Base-by-base conservation (phyloP, 2,888 invertebrate genomes). In the Lordiphosa fenestrarum region DNA sequence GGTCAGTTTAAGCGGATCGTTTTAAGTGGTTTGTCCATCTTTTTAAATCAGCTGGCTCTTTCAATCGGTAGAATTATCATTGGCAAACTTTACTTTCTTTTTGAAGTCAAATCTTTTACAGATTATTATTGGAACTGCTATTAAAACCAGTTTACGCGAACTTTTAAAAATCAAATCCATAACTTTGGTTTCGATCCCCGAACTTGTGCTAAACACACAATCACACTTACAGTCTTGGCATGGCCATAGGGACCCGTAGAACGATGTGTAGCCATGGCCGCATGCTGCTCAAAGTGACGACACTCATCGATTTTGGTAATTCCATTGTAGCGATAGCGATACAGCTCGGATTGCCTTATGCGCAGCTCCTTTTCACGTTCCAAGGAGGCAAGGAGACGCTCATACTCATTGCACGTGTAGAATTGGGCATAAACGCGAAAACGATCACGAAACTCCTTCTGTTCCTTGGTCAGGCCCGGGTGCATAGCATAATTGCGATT, bases 381-480 rank as follows among this genome's bases (percentile, higher is more conserved):
- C 53, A 96, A 89, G 64, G 94, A 95, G 4, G 93, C 92, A 48
- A 95, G 91, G 25, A 96, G 93, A 63, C 94, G 93, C 61, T 95
- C 94, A 80, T 97, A 95, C 88, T 98, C 97, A 54, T 94, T 92
- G 25, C 95, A 93, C 1, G 96, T 95, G 87, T 95, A 94, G 90
- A 97, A 97, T 88, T 97, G 97, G 2, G 96, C 94, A 85, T 96
- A 95, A 66, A 95, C 94, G 35, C 95, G 92, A 89, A 97, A 92
- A 37, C 95, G 94, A 69, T 98, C 97, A 39, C 94, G 92, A 85
- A 97, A 94, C 72, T 90, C 90, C 52, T 89, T 86, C 68, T 93
- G 89, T 92, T 92, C 85, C 74, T 89, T 81, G 69, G 89, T 87
- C 68, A 90, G 59, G 21, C 88, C 77, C 10, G 88, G 69, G 76